Percentiles rank a stretch among this genome's conserved stretches.
phyloP scores from a whole-genome alignment of 2,888 invertebrate species.

The Malacosoma neustria region DNA sequence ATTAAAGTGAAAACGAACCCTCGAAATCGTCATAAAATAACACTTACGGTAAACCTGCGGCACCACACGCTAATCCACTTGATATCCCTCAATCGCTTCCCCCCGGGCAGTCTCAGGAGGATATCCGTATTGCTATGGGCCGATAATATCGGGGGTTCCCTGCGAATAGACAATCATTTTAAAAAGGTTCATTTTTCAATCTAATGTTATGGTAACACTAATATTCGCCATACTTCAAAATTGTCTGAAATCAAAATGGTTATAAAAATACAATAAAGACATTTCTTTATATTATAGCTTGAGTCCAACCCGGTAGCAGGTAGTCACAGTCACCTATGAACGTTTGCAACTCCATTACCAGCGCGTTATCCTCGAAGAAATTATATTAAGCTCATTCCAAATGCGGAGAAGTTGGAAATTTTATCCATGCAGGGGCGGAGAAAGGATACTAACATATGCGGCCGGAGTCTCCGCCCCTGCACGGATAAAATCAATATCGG shows the following conservation, averaged over 20 bases:
- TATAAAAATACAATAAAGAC: too few species aligned
- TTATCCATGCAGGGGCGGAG: too few species aligned
- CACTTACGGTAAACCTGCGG: conserved; percentile 87
- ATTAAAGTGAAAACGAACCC: background rate
- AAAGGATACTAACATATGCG: too few species aligned
- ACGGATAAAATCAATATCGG: background rate
- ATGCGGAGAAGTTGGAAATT: too few species aligned
- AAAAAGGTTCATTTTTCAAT: too few species aligned
- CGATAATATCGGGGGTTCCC: conserved; percentile 85
- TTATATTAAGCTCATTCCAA: too few species aligned
- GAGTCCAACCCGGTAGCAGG: background rate
- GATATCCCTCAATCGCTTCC: conserved; percentile 89
- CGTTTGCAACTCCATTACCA: background rate
- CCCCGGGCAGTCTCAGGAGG: conserved; percentile 87
- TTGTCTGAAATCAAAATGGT: too few species aligned
- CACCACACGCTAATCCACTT: conserved; percentile 96
- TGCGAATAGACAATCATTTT: conserved; percentile 50
- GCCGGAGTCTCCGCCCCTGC: background rate
- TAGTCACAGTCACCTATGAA: background rate
- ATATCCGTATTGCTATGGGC: conserved; percentile 86
- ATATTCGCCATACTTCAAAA: too few species aligned
- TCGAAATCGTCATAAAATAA: background rate
- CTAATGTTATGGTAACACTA: too few species aligned
- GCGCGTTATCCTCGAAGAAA: too few species aligned
- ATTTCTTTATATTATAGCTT: too few species aligned